Percentiles rank a stretch among this genome's conserved stretches.
phyloP scores from a whole-genome alignment of 2,113 vertebrate genomes.

The Seriola dumerili region DNA sequence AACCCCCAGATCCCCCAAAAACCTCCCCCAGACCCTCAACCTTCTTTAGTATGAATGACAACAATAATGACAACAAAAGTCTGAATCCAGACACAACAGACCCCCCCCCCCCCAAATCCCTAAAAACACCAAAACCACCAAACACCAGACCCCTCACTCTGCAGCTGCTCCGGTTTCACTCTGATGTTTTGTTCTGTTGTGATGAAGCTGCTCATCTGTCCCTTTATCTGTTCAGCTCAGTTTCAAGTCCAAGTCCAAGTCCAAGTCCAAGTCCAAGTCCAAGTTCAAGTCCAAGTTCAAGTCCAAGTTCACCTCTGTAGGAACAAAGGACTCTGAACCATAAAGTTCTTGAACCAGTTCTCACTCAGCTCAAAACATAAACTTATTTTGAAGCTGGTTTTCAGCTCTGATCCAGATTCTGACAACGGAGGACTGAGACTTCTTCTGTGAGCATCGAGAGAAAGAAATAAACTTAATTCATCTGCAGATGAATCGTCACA shows the following conservation, averaged over 20 bases:
- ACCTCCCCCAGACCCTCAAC: background rate
- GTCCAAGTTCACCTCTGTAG: background rate
- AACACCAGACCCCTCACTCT: background rate
- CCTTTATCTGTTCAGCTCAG: background rate
- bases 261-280: too few relatives aligned
- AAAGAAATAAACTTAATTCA: too few relatives aligned
- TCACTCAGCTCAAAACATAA: background rate
- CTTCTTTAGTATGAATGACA: conserved; percentile 19
- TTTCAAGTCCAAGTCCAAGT: background rate
- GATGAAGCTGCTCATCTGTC: background rate
- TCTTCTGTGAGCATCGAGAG: too few relatives aligned
- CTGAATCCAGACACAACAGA: conserved; percentile 64
- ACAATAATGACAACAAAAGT: conserved; percentile 62
- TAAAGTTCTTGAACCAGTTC: background rate
- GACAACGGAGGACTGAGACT: too few relatives aligned
- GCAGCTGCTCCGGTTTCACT: conserved; percentile 25
- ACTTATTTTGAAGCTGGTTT: too few relatives aligned
- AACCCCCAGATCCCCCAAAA: background rate
- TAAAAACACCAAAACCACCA: background rate
- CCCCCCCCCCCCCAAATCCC: background rate
- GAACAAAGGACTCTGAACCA: background rate
- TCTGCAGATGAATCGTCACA: too few relatives aligned
- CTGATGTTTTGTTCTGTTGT: background rate
- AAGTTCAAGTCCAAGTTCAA: too few relatives aligned
- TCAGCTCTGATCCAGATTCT: background rate